Evolutionary conservation across 2,888 invertebrate genomes (phyloP).

Genomic region (Synanthedon tipuliformis): DNA sequence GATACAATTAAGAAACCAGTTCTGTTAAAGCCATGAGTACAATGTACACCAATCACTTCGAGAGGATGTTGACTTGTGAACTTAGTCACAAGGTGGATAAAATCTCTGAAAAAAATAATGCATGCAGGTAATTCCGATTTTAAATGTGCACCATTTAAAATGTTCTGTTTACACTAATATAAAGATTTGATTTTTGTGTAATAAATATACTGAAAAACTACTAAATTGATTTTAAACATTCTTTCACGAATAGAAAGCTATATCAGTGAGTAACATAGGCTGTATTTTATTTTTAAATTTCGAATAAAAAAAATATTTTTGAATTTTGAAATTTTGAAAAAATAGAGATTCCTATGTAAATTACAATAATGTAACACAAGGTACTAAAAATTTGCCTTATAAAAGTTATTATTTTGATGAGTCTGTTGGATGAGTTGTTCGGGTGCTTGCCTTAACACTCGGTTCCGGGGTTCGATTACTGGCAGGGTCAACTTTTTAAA

Average conservation of each 20-base stretch:
- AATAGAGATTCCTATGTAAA: too few relatives aligned
- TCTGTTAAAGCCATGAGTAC: conserved; percentile 98
- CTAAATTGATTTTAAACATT: neutral
- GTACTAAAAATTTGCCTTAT: neutral
- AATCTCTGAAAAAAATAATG: conserved; percentile 57
- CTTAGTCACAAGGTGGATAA: conserved; percentile 82
- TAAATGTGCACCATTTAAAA: neutral
- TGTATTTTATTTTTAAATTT: too few relatives aligned
- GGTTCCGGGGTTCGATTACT: too few relatives aligned
- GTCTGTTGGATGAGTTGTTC: too few relatives aligned
- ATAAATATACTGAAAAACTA: too few relatives aligned
- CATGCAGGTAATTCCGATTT: neutral
- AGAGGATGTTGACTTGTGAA: conserved; percentile 85
- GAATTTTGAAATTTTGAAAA: too few relatives aligned
- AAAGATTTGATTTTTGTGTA: neutral
- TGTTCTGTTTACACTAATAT: neutral
- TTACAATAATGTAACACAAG: neutral
- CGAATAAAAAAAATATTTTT: too few relatives aligned
- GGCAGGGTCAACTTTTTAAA: too few relatives aligned
- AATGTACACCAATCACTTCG: conserved; percentile 86
- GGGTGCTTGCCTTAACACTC: too few relatives aligned
- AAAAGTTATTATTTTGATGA: neutral
- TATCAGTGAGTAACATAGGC: too few relatives aligned
- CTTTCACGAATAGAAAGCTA: too few relatives aligned
- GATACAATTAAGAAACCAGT: conserved; percentile 95